These are phyloP conservation scores for Notamacropus eugenii DNA, from an alignment of 2,797 vertebrate genomes.

Conservation along the genomic window DNA sequence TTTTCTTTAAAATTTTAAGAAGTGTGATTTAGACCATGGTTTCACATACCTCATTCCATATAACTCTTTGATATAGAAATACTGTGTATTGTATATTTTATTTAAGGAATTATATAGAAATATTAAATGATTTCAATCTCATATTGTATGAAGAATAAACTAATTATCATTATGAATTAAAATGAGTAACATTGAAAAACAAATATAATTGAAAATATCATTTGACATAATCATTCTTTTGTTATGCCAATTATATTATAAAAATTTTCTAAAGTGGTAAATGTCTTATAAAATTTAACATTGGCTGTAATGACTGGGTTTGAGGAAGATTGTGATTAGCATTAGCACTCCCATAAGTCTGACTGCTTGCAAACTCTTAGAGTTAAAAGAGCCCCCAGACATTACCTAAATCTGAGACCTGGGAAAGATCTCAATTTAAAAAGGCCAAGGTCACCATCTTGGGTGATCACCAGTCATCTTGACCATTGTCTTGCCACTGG, in stretches of 20 bases:
- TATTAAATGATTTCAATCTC: constrained; percentile 46
- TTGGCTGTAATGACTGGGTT: background rate
- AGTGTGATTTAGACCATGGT: constrained; percentile 51
- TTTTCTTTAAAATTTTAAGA: constrained; percentile 43
- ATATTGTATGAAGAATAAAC: constrained; percentile 26
- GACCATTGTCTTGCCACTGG: background rate
- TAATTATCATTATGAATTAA: constrained; percentile 31
- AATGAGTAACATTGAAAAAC: constrained; percentile 34
- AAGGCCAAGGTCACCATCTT: background rate
- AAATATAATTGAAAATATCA: background rate
- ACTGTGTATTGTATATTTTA: constrained; percentile 56
- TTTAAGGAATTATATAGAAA: constrained; percentile 43
- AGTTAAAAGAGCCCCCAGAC: background rate
- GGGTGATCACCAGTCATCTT: background rate
- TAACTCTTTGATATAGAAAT: constrained; percentile 15
- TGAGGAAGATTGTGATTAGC: background rate
- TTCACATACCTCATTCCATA: constrained; percentile 55
- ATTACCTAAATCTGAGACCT: background rate
- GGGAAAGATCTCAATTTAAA: background rate
- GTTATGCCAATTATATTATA: background rate
- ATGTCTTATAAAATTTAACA: background rate
- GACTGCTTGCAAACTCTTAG: background rate
- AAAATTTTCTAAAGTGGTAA: background rate
- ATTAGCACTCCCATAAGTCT: background rate
- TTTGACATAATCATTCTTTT: constrained; percentile 3